Conservation (phyloP, 2,113 vertebrate species). For the Sphaerodactylus townsendi region DNA sequence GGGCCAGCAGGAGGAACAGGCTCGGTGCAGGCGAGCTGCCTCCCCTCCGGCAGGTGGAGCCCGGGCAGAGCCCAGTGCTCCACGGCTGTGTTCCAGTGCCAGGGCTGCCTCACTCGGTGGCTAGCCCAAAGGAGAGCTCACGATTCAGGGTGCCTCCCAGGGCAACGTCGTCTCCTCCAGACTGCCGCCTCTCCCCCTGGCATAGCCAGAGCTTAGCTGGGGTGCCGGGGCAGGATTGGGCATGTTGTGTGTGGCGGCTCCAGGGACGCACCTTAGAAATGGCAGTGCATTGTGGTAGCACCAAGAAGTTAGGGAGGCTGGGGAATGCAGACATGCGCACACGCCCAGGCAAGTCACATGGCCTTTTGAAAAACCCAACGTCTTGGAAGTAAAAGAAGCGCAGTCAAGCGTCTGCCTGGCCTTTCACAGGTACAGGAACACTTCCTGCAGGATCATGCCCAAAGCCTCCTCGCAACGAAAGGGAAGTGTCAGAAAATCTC, state of each 20-base stretch:
- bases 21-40: neutral
- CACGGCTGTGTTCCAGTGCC: too few species aligned
- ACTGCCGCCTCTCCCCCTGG: too few species aligned
- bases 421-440: too few species aligned
- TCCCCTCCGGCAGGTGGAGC: neutral
- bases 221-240: neutral
- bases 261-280: neutral
- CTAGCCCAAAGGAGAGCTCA: neutral
- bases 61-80: neutral
- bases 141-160: neutral
- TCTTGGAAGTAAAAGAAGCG: too few species aligned
- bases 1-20: constrained; percentile 14
- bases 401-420: too few species aligned
- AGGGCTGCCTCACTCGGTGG: too few species aligned
- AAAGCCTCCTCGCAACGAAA: neutral
- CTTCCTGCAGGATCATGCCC: neutral
- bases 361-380: neutral
- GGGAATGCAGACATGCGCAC: neutral
- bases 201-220: neutral
- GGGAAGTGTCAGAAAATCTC: neutral
- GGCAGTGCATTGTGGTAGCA: neutral
- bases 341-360: neutral
- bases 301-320: neutral
- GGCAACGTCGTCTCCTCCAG: neutral
- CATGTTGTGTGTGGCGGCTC: neutral